Evolutionary conservation across 2,888 invertebrate genomes (phyloP), one percentile per base, ranked within the genome.

Genomic region (Hedya salicella): DNA sequence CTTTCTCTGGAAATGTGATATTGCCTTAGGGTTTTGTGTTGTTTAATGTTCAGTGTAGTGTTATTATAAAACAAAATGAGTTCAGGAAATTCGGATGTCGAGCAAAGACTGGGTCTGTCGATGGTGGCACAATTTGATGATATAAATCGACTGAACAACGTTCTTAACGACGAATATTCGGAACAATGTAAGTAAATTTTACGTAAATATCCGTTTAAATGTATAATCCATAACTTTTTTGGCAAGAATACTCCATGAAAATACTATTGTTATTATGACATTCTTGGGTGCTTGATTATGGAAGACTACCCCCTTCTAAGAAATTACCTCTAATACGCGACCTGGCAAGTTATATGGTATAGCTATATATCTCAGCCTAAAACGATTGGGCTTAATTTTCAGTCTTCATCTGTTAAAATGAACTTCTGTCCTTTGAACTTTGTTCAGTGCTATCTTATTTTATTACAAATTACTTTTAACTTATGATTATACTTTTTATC

Each of bases 41-140:
- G 71, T 70, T 71, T 67, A 63, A 54, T 46, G 68, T 64, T 48
- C 62, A 56, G 63, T 61, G 65, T 25, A 62, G 61, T 67, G 25
- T 70, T 14, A 62, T 36, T 36, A 21, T 50, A 48, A 40, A 67
- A n/a, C 61, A 87, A 80, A 73, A 92, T 92, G 92, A 89, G 87
- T 85, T 75, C 91, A 44, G 89, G 87, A 72, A 88, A 83, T 74
- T 89, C 89, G 0, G 91, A 91, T 77, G 80, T 80, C n/a, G 85
- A 87, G 11, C 75, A 82, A 56, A 80, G 82, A 71, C 79, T 89
- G 39, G 78, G 87, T 63, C 86, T 95, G 59, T 95, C 95, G 2
- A 85, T 95, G 65, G 91, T 95, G 69, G 95, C 95, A 16, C 94
- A 94, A 75, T 95, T 95, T 81, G 96, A 96, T 81, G 96, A 96